These are phyloP conservation scores for Anguilla anguilla DNA, from an alignment of 2,797 vertebrate genomes.

Conservation along the genomic window DNA sequence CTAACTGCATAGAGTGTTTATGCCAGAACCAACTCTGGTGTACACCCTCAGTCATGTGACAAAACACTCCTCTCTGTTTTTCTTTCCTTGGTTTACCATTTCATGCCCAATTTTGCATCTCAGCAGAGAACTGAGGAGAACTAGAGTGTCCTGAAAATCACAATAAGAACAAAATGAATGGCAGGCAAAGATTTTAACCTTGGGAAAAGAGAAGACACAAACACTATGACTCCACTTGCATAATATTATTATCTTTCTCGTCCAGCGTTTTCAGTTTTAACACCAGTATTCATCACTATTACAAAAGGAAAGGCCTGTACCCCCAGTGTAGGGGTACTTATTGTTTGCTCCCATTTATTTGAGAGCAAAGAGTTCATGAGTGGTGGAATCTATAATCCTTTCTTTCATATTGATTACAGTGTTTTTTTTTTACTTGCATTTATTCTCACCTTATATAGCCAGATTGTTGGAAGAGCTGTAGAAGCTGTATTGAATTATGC, in stretches of 20 bases:
- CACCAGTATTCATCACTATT: background rate
- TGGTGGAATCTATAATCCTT: background rate
- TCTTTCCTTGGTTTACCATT: background rate
- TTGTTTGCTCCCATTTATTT: background rate
- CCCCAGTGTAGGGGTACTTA: background rate
- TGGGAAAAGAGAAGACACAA: background rate
- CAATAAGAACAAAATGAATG: background rate
- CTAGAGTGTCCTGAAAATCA: background rate
- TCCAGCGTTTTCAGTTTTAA: background rate
- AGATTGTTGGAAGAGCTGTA: background rate
- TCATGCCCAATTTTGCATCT: background rate
- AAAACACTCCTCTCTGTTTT: background rate
- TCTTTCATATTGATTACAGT: background rate
- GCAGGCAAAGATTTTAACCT: background rate
- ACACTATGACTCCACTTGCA: background rate
- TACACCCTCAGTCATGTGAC: slow-evolving; percentile 14
- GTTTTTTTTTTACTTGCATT: background rate
- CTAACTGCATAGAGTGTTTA: slow-evolving; percentile 46
- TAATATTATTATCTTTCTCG: no score
- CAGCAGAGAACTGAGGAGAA: background rate
- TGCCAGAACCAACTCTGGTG: slow-evolving; percentile 46
- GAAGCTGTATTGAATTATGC: background rate
- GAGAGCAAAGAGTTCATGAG: background rate
- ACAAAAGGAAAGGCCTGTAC: background rate
- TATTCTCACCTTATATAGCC: background rate